Base-by-base conservation (phyloP, 2,797 vertebrate species). In the Allobates femoralis region DNA sequence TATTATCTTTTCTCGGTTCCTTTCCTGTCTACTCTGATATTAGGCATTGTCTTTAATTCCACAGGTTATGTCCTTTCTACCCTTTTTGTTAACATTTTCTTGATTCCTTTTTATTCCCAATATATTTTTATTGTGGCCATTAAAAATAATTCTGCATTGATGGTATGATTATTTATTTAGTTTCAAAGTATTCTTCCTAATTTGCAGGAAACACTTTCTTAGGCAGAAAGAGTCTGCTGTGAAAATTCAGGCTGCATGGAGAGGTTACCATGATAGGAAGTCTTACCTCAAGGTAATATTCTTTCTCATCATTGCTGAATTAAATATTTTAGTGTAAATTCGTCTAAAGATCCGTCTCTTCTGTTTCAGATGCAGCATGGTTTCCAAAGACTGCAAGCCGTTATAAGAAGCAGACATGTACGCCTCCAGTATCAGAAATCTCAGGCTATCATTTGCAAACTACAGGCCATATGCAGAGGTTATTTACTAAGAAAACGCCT, bases 201-300 rank as follows among this genome's bases (percentile, higher is more conserved):
- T 90, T 86, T 92, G 76, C 89, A 99, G 98, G 94, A 97, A 91
- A 91, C 89, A 88, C 4, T 99, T 98, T 91, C 89, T 99, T 91
- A 96, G 89, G 86, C 95, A 98, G 93, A 97, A 88, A 88, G 90
- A 53, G 0, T 93, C 93, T 1, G 96, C 96, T 26, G 80, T 97
- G 58, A 91, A 95, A 58, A 93, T 99, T 90, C 98, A 99, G 94
- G 96, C 97, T 82, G 37, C 90, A 73, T 99, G 98, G 98, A 93
- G 96, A 91, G 97, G 97, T 84, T 91, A 96, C 90, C 92, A 91
- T 91, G 93, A 91, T 90, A 93, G 96, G 87, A 96, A 92, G 91
- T 92, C 95, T 60, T 98, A 96, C 92, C 94, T 88, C 92, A 90
- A 92, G 95, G 98, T 97, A 89, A 94, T 94, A 73, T 74, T 60